Percentiles rank a stretch among this genome's conserved stretches.
Conservation (phyloP, 2,113 vertebrate genomes). For the Polypterus bichir region DNA sequence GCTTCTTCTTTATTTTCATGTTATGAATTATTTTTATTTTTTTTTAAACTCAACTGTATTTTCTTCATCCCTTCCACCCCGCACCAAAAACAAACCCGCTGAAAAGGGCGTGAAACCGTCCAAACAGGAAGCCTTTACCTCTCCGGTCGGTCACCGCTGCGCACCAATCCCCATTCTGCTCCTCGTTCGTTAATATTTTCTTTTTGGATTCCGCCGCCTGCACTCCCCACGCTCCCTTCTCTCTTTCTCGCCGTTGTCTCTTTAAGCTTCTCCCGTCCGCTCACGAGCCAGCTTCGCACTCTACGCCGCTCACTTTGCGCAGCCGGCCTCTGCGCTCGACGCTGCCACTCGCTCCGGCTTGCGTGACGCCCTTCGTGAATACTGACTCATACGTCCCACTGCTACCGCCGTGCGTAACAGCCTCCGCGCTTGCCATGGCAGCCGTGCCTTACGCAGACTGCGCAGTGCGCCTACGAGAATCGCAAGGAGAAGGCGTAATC, state of each 20-base stretch:
- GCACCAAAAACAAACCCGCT: too few relatives aligned
- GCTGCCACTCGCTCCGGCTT: conserved; percentile 31
- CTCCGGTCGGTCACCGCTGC: neutral
- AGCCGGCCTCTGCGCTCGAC: conserved; percentile 18
- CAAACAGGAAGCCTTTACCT: too few relatives aligned
- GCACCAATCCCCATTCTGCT: conserved; percentile 27
- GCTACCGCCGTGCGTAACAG: conserved; percentile 11
- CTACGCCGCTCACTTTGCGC: too few relatives aligned
- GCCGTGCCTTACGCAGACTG: conserved; percentile 5
- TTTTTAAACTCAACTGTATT: too few relatives aligned
- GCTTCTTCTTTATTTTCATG: too few relatives aligned
- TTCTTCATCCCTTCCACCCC: too few relatives aligned
- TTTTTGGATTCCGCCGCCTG: conserved; percentile 21
- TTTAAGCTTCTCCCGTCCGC: conserved; percentile 48
- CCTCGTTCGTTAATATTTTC: conserved; percentile 21
- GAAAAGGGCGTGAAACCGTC: too few relatives aligned
- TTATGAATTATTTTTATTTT: too few relatives aligned
- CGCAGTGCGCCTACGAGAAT: conserved; percentile 15
- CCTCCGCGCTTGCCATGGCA: neutral
- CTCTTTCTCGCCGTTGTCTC: conserved; percentile 49
- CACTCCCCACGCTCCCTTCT: conserved; percentile 22
- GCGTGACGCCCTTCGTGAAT: conserved; percentile 37
- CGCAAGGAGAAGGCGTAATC: too few relatives aligned
- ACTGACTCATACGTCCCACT: conserved; percentile 4
- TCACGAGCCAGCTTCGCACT: conserved; percentile 9